Evolutionary conservation across 2,113 vertebrate genomes (phyloP), one percentile per base, ranked within the genome.

Genomic region (Ammodytes marinus): DNA sequence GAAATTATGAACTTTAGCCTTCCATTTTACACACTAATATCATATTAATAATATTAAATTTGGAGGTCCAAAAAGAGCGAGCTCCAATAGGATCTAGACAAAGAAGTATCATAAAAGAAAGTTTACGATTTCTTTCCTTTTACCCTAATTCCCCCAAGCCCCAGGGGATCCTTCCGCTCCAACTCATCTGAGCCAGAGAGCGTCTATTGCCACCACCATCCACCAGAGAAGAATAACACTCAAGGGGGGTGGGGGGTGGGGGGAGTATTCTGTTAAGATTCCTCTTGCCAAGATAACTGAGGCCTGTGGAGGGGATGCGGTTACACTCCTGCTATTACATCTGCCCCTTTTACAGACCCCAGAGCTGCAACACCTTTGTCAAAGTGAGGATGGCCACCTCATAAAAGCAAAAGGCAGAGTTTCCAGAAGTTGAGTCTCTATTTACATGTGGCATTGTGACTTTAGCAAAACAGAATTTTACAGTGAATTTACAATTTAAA

Each of bases 141-240:
- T 3, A 79, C 78, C 58, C 1, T 69, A 46, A 89, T 27, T 80
- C 76, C 83, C 87, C 64, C 67, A 19, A 84, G 52, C 75, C 82
- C 88, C 86, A 66, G 79, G 58, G 80, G 55, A 69, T 79, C 82
- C 86, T 89, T 81, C 79, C 70, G 63, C 74, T 88, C 90, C 77
- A 10, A 17, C 19, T 37, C 61, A 66, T 80, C 54, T 37, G 11
- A 89, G 69, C 59, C 77, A 72, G 52, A 69, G 53, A 78, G 46
- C 17, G 55, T 83, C 59, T 76, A 40, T 76, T 77, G 55, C 73
- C 81, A 76, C 47, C 47, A 8, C 80, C 76, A 60, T 84, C 70
- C 80, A 80, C 52, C 83, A 59, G 80, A 80, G 58, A 80, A 80
- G 71, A 72, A 87, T 39, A 88, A 88, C 82, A 85, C 59, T 65